Percentiles rank a stretch among this genome's conserved stretches.
These are phyloP conservation scores for Cryptocephalus moraei DNA, from an alignment of 2,888 invertebrate species.

Conservation along the genomic window DNA sequence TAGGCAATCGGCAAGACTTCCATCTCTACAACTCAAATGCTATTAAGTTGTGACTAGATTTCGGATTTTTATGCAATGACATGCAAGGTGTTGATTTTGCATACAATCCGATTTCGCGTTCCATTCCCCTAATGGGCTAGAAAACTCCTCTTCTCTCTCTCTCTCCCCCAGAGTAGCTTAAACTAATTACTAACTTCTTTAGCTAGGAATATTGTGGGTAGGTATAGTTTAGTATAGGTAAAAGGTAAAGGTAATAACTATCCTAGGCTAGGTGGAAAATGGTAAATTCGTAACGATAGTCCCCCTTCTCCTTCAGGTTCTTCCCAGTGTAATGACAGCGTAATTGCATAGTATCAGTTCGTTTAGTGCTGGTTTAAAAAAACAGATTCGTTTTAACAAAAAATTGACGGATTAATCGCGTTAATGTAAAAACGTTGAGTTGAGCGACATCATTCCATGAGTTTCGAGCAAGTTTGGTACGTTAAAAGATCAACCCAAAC, in stretches of 20 bases:
- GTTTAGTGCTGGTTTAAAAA: constrained; percentile 18
- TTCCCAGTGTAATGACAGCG: no score
- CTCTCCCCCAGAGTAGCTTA: constrained; percentile 17
- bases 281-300: constrained; percentile 28
- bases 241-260: constrained; percentile 18
- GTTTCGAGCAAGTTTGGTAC: constrained; percentile 9
- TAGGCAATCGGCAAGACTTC: no score
- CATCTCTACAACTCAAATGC: no score
- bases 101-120: no score
- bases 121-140: constrained; percentile 11
- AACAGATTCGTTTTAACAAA: constrained; percentile 11
- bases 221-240: constrained; percentile 31
- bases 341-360: no score
- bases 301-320: no score
- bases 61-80: no score
- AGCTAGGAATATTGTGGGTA: constrained; percentile 30
- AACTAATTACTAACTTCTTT: constrained; percentile 21
- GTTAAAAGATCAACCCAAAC: no score
- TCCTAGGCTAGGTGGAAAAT: constrained; percentile 30
- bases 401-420: constrained; percentile 3
- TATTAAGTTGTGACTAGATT: no score
- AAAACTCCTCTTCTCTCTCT: constrained; percentile 5
- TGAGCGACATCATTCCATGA: constrained; percentile 19
- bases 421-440: constrained; percentile 4
- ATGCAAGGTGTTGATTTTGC: no score